phyloP scores from a whole-genome alignment of 1,140 invertebrate genomes.

The Xylocopa sonorina region DNA sequence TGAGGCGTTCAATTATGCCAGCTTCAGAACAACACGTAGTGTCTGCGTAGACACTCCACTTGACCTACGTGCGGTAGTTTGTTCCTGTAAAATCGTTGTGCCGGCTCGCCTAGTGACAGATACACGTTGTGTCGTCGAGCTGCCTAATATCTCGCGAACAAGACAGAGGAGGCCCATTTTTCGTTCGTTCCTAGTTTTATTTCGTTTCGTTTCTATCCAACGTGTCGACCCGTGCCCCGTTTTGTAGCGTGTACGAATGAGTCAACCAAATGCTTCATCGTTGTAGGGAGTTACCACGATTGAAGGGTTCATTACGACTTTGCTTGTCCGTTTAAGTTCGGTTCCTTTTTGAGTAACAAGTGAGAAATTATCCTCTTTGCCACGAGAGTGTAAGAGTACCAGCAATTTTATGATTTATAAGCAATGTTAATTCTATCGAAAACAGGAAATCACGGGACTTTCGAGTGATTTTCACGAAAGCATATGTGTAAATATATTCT shows the following conservation, averaged over 20 bases:
- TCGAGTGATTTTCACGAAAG: no score
- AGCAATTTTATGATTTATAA: no score
- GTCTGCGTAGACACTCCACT: slow-evolving; percentile 66
- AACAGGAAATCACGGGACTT: no score
- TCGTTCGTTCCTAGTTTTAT: slow-evolving; percentile 12
- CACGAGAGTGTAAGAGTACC: no score
- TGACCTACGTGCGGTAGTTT: slow-evolving; percentile 71
- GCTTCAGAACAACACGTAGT: slow-evolving; percentile 73
- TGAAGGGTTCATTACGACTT: slow-evolving; percentile 63
- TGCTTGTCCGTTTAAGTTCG: background rate
- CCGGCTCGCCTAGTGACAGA: slow-evolving; percentile 66
- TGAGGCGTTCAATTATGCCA: slow-evolving; percentile 73
- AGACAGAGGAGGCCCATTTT: slow-evolving; percentile 46
- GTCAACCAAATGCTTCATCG: slow-evolving; percentile 58
- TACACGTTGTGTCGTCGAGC: slow-evolving; percentile 64
- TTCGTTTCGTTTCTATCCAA: slow-evolving; percentile 19
- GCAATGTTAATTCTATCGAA: no score
- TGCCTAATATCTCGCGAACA: slow-evolving; percentile 44
- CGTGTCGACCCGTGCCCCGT: slow-evolving; percentile 47
- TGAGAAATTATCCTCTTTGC: no score
- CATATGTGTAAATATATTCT: no score
- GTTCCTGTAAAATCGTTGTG: slow-evolving; percentile 73
- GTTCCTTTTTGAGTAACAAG: no score
- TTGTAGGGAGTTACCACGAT: slow-evolving; percentile 51
- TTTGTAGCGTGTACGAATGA: slow-evolving; percentile 63